Base-by-base conservation (phyloP, 2,113 vertebrate species). In the Odontophorus gujanensis region DNA sequence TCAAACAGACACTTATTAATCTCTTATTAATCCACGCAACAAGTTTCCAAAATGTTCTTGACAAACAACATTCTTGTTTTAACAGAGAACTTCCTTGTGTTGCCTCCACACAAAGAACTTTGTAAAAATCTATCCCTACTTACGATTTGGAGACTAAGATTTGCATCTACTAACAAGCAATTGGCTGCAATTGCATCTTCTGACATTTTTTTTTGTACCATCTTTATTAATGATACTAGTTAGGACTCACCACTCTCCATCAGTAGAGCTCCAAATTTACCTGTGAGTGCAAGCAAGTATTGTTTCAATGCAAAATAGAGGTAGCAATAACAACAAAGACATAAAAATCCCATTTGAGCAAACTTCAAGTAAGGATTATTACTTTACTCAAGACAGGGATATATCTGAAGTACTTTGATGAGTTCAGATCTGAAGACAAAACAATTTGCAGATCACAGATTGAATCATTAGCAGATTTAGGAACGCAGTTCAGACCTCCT, bases 401-500 rank as follows among this genome's bases (percentile, higher is more conserved):
- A 63, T 4, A 80, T 48, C 21, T 65, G 80, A 48, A 61, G 47
- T n/a, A 65, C 47, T 81, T 66, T 3, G 3, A 28, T 34, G 50
- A 65, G 28, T 34, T 34, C 30, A 65, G 11, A 82, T 34, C 30
- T 74, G 57, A 67, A 83, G 43, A 40, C 13, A 20, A 67, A 83
- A 87, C 81, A 61, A 90, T 81, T 63, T 78, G 57, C 89, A 94
- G 85, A 28, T 83, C 75, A 63, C 45, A 69, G 66, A 28, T 24
- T 2, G n/a, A 67, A 72, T 36, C 65, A 40, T n/a, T 40, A 73
- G 79, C 47, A 94, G 82, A 81, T 68, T 86, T 75, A 73, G 76
- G 79, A 85, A 34, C 32, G 65, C 7, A 57, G 28, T 67, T 87
- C 72, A 85, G 75, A 76, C 58, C 72, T 65, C 76, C 68, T 68